Percentiles rank a stretch among this genome's conserved stretches.
These are phyloP conservation scores for Oncorhynchus tshawytscha DNA, from an alignment of 2,113 vertebrate species.

Conservation along the genomic window DNA sequence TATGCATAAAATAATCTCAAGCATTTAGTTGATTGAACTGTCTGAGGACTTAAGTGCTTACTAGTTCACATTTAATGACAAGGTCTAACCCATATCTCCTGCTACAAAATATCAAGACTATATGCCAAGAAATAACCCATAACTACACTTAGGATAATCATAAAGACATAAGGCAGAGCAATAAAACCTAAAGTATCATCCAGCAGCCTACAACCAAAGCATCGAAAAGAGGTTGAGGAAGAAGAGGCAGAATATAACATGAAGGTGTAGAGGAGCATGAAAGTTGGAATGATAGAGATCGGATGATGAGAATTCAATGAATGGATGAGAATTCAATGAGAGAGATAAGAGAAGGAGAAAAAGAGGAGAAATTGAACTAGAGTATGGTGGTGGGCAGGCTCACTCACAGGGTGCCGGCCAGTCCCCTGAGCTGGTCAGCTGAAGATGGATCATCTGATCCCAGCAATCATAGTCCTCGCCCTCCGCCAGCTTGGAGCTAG, in stretches of 20 bases:
- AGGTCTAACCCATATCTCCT: background rate
- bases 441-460: conserved; percentile 76
- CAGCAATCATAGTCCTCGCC: conserved; percentile 58
- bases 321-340: background rate
- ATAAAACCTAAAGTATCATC: background rate
- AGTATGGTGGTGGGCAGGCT: background rate
- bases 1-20: background rate
- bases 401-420: conserved; percentile 69
- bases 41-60: background rate
- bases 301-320: background rate
- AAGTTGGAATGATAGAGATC: background rate
- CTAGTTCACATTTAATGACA: background rate
- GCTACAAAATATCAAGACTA: background rate
- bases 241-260: background rate
- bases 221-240: background rate
- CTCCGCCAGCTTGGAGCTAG: conserved; percentile 64
- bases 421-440: conserved; percentile 69
- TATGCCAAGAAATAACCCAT: background rate
- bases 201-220: background rate
- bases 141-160: background rate
- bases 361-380: background rate
- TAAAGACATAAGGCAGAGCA: background rate
- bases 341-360: background rate
- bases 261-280: background rate
- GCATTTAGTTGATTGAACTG: background rate